phyloP scores from a whole-genome alignment of 2,797 vertebrate species.

The Xenopus petersii region DNA sequence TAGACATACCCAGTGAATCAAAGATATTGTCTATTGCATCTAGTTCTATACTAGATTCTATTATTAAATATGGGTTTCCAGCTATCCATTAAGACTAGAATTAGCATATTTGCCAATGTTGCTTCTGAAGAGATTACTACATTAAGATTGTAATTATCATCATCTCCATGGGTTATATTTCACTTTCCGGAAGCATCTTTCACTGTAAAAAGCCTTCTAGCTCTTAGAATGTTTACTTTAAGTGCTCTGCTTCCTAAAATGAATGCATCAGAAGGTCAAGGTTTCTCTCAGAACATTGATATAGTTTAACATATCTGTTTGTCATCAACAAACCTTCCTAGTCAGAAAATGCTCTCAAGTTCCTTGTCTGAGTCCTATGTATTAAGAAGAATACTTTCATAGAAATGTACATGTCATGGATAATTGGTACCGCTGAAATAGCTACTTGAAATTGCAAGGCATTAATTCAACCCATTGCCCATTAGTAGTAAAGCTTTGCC shows the following conservation, averaged over 20 bases:
- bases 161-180: conserved; percentile 13
- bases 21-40: too few relatives aligned
- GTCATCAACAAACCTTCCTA: neutral
- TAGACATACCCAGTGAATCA: too few relatives aligned
- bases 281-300: conserved; percentile 3
- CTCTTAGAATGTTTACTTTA: conserved; percentile 14
- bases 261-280: conserved; percentile 10
- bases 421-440: too few relatives aligned
- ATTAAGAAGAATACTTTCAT: too few relatives aligned
- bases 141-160: conserved; percentile 27
- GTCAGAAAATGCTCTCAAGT: too few relatives aligned
- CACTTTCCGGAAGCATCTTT: conserved; percentile 10
- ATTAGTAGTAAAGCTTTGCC: too few relatives aligned
- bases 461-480: too few relatives aligned
- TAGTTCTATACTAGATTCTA: neutral
- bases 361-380: too few relatives aligned
- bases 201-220: conserved; percentile 23
- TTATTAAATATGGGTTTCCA: neutral
- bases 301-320: conserved; percentile 11
- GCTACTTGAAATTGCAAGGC: too few relatives aligned
- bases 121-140: conserved; percentile 13
- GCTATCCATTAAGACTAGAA: neutral
- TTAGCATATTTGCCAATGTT: conserved; percentile 17
- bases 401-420: too few relatives aligned
- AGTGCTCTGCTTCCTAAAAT: conserved; percentile 14